Evolutionary conservation across 2,113 vertebrate species (phyloP).

Genomic region (Pogona vitticeps): DNA sequence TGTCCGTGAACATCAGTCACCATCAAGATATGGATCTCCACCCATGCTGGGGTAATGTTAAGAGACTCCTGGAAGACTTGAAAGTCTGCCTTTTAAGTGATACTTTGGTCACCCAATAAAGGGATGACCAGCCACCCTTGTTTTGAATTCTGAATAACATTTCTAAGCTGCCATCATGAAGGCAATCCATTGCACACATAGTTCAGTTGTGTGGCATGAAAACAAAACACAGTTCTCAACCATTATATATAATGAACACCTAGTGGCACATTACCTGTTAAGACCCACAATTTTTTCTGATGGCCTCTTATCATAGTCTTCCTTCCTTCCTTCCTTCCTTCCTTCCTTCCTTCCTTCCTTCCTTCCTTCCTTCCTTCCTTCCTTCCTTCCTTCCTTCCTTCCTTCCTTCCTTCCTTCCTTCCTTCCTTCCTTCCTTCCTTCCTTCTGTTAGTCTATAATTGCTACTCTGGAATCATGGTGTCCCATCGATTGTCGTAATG

Average conservation of each 20-base stretch:
- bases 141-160: background rate
- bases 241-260: background rate
- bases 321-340: too few species aligned
- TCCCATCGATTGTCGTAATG: conserved; percentile 3
- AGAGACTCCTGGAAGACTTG: too few species aligned
- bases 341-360: too few species aligned
- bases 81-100: too few species aligned
- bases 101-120: too few species aligned
- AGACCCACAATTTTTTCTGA: background rate
- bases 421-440: too few species aligned
- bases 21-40: too few species aligned
- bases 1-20: too few species aligned
- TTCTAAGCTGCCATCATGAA: background rate
- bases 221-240: background rate
- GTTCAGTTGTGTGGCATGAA: too few species aligned
- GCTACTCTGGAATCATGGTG: background rate
- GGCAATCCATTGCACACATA: background rate
- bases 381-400: background rate
- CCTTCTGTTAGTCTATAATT: conserved; percentile 18
- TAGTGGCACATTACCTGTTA: background rate
- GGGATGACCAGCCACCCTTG: background rate
- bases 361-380: background rate
- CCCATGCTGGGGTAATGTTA: too few species aligned
- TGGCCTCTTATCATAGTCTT: too few species aligned
- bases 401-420: background rate